A percentile compares a stretch with the other conserved stretches of the same genome.
Conservation (phyloP, 2,888 invertebrate genomes). For the Cheilosia scutellata region DNA sequence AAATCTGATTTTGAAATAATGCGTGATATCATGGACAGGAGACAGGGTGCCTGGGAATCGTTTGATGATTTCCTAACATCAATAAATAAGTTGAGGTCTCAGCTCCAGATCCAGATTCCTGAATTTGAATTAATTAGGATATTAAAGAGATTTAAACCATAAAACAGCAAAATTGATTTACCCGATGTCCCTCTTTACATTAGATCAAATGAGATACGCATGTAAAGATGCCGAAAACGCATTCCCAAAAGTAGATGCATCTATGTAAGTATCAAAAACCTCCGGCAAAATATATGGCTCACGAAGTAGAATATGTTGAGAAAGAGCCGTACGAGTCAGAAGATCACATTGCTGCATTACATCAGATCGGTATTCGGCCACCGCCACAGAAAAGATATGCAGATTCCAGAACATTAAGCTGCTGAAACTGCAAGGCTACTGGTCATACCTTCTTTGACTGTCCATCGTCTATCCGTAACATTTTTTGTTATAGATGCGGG, state of each 20-base stretch:
- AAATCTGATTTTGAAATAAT: constrained; percentile 8
- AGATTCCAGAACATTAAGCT: not conserved
- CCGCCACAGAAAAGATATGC: no score
- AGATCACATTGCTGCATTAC: no score
- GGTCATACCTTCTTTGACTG: constrained; percentile 12
- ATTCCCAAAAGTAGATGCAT: not conserved
- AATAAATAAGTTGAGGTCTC: not conserved
- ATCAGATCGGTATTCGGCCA: no score
- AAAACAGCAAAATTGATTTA: no score
- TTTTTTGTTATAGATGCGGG: constrained; percentile 1
- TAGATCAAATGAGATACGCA: not conserved
- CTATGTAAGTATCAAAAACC: no score
- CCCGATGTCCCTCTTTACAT: no score
- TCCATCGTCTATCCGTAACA: not conserved
- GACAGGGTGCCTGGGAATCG: constrained; percentile 4
- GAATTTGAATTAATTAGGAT: not conserved
- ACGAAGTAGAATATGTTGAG: no score
- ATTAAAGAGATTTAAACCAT: not conserved
- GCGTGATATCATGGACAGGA: constrained; percentile 14
- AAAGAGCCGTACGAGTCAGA: not conserved
- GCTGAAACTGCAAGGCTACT: not conserved
- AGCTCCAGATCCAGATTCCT: not conserved
- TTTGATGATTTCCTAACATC: not conserved
- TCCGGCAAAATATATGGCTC: no score
- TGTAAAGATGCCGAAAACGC: constrained; percentile 14